Conservation (phyloP, 2,888 invertebrate species). For the Erebia ligea region DNA sequence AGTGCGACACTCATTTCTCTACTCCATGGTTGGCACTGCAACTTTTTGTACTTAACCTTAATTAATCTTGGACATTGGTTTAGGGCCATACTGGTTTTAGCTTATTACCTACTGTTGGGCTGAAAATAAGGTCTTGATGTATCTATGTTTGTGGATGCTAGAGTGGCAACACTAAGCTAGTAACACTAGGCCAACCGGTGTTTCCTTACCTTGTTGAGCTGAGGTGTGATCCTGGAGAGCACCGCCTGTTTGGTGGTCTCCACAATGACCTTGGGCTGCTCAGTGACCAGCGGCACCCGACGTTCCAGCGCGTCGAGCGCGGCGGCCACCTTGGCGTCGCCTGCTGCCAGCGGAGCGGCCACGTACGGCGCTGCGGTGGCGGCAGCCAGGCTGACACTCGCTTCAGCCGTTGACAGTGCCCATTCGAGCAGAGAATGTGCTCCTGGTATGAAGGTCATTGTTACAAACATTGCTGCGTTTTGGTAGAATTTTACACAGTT, state of each 20-base stretch:
- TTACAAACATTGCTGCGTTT: not conserved
- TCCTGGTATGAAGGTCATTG: conserved; percentile 58
- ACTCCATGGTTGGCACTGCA: not conserved
- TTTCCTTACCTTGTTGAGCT: conserved; percentile 78
- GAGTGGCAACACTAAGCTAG: too few species aligned
- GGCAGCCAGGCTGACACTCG: conserved; percentile 85
- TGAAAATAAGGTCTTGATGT: too few species aligned
- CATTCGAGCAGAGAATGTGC: conserved; percentile 86
- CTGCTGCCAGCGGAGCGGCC: conserved; percentile 70
- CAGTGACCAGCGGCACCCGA: conserved; percentile 86
- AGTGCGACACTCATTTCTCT: not conserved
- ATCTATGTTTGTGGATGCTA: too few species aligned
- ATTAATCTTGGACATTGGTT: too few species aligned
- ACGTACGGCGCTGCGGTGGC: conserved; percentile 86
- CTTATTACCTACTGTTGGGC: too few species aligned
- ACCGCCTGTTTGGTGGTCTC: conserved; percentile 84
- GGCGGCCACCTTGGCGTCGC: conserved; percentile 86
- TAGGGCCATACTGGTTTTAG: too few species aligned
- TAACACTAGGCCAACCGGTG: too few species aligned
- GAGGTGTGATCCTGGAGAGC: conserved; percentile 81
- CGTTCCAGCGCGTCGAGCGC: conserved; percentile 86
- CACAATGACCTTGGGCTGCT: conserved; percentile 84
- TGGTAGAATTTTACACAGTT: too few species aligned
- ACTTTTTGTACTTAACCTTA: too few species aligned
- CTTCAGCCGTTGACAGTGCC: conserved; percentile 87